Conservation (phyloP, 2,797 vertebrate species). For the Cygnus olor region DNA sequence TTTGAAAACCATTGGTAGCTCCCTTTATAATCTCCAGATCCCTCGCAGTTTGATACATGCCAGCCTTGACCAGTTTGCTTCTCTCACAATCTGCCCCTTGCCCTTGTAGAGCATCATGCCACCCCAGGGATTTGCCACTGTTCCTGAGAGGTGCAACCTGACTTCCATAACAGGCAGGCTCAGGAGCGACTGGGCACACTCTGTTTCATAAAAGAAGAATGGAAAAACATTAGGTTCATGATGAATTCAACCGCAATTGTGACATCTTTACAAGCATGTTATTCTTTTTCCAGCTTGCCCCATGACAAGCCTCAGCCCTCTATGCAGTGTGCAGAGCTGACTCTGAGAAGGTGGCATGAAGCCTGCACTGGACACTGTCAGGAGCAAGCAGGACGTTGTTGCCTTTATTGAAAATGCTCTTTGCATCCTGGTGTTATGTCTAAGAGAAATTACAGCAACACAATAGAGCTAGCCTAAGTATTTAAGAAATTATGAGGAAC, state of each 20-base stretch:
- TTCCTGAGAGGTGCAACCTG: background rate
- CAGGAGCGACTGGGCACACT: background rate
- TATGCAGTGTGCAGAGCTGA: too few species aligned
- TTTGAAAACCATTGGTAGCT: background rate
- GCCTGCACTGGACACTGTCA: background rate
- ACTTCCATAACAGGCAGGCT: background rate
- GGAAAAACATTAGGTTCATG: background rate
- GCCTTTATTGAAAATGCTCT: background rate
- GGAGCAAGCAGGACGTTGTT: background rate
- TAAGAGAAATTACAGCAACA: background rate
- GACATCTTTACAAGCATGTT: background rate
- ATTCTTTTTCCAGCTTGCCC: background rate
- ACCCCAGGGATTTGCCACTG: background rate
- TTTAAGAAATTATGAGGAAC: background rate
- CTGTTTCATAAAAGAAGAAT: background rate
- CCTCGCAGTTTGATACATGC: background rate
- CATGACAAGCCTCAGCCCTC: background rate
- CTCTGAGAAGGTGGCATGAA: background rate
- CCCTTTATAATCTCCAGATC: background rate
- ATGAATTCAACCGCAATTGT: background rate
- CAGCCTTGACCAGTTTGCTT: background rate
- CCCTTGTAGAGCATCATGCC: accelerated
- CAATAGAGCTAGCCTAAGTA: background rate
- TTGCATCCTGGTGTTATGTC: accelerated
- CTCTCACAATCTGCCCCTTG: accelerated